These are phyloP conservation scores for Tineola bisselliella DNA, from an alignment of 2,888 invertebrate species.

Conservation along the genomic window DNA sequence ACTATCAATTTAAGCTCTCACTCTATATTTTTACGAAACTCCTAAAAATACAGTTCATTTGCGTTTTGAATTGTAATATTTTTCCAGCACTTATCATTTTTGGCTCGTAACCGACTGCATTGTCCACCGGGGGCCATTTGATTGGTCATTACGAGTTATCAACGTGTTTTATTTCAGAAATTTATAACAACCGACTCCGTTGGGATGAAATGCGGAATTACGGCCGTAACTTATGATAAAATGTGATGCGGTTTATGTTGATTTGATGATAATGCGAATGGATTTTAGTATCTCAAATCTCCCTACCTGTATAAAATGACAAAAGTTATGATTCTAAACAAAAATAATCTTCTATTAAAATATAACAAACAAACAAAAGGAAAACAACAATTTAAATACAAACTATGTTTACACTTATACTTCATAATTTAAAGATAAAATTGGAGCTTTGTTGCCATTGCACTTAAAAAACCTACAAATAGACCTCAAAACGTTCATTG, in stretches of 20 bases:
- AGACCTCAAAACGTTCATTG: too few species aligned
- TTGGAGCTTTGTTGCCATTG: too few species aligned
- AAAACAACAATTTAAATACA: too few species aligned
- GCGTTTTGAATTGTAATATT: neutral
- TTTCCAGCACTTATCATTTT: neutral
- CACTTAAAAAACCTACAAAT: too few species aligned
- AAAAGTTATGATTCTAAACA: neutral
- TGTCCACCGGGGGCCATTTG: constrained; percentile 41
- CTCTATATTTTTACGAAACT: neutral
- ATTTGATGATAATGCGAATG: neutral
- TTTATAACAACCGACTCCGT: neutral
- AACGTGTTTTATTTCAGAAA: constrained; percentile 6
- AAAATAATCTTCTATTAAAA: neutral
- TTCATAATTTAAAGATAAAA: too few species aligned
- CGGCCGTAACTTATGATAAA: neutral
- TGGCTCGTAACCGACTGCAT: constrained; percentile 4
- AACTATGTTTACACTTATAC: too few species aligned
- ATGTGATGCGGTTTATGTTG: neutral
- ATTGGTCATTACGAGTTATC: constrained; percentile 24
- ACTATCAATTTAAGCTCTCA: too few species aligned
- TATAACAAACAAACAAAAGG: too few species aligned
- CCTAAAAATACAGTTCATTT: neutral
- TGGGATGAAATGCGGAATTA: neutral
- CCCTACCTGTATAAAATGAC: neutral
- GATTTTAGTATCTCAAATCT: neutral